Percentiles rank a stretch among this genome's conserved stretches.
phyloP scores from a whole-genome alignment of 2,888 invertebrate genomes.

The Meteorus colon region DNA sequence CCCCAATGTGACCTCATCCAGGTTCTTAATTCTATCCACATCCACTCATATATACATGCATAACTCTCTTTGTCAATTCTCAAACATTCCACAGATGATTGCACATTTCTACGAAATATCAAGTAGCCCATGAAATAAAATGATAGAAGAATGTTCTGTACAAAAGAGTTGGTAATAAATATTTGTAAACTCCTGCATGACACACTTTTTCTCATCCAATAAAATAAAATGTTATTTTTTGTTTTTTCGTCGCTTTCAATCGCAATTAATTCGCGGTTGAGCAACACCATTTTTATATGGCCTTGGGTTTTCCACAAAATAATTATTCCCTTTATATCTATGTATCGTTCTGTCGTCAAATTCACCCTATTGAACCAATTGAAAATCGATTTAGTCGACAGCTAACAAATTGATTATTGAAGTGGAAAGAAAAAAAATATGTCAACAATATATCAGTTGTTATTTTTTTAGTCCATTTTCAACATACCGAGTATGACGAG shows the following conservation, averaged over 20 bases:
- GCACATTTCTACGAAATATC: conserved; percentile 13
- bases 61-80: conserved; percentile 4
- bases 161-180: background rate
- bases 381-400: background rate
- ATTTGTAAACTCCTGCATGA: background rate
- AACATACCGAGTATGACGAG: conserved; percentile 80
- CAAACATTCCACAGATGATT: conserved; percentile 17
- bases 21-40: conserved; percentile 35
- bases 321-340: background rate
- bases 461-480: conserved; percentile 12
- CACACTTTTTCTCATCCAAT: background rate
- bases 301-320: background rate
- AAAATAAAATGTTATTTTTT: background rate
- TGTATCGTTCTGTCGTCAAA: background rate
- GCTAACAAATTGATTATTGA: conserved; percentile 22
- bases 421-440: conserved; percentile 28
- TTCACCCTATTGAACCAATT: background rate
- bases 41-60: background rate
- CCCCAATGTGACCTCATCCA: conserved; percentile 27
- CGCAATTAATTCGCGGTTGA: background rate
- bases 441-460: conserved; percentile 30
- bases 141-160: background rate
- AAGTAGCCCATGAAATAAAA: conserved; percentile 8
- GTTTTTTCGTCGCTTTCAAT: background rate
- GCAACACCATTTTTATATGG: conserved; percentile 5